Evolutionary conservation across 2,888 invertebrate species (phyloP).

Genomic region (Agriopis marginaria): DNA sequence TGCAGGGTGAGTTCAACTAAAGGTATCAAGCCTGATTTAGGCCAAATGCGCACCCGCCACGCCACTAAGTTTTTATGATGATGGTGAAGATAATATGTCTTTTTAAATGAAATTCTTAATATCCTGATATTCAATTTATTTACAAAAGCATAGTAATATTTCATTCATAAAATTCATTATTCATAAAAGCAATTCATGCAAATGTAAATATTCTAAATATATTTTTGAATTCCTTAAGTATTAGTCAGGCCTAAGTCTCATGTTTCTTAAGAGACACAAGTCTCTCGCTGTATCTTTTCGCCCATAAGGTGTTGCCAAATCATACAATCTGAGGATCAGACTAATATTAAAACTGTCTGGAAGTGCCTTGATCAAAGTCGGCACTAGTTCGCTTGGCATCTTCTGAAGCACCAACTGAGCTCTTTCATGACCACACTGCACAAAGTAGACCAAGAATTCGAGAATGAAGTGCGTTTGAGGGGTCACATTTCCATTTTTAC

Average conservation of each 20-base stretch:
- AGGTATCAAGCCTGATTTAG: too few relatives aligned
- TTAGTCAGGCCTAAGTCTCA: slow-evolving; percentile 87
- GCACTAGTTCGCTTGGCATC: slow-evolving; percentile 91
- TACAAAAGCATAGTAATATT: neutral
- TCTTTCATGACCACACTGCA: slow-evolving; percentile 91
- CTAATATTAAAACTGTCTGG: slow-evolving; percentile 92
- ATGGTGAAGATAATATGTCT: neutral
- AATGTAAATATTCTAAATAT: neutral
- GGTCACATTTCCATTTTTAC: slow-evolving; percentile 91
- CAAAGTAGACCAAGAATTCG: slow-evolving; percentile 91
- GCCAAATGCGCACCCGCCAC: too few relatives aligned
- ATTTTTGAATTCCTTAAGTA: slow-evolving; percentile 9
- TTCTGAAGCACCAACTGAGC: slow-evolving; percentile 90
- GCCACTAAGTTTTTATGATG: too few relatives aligned
- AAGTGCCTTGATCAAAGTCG: slow-evolving; percentile 92
- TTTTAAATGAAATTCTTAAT: slow-evolving; percentile 28
- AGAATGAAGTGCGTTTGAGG: slow-evolving; percentile 94
- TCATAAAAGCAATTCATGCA: slow-evolving; percentile 20
- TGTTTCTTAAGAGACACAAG: slow-evolving; percentile 94
- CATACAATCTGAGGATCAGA: slow-evolving; percentile 92
- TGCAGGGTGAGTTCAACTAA: too few relatives aligned
- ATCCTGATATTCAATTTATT: slow-evolving; percentile 30
- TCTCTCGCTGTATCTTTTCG: slow-evolving; percentile 95
- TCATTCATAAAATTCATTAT: neutral
- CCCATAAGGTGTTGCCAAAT: slow-evolving; percentile 90